Evolutionary conservation across 1,140 invertebrate species (phyloP).

Genomic region (Papilio polyxenes): DNA sequence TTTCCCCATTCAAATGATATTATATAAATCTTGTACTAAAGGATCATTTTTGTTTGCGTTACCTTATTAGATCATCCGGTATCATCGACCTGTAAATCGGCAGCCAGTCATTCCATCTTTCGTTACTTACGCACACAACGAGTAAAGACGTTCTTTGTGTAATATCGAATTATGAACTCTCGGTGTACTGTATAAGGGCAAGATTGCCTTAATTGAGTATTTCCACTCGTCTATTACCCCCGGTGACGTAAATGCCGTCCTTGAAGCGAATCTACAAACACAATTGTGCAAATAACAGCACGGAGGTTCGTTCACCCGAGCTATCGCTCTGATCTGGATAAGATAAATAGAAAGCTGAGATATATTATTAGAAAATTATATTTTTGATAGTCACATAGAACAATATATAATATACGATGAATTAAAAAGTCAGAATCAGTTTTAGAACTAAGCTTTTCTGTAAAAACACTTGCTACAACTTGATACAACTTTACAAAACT

Average conservation of each 20-base stretch:
- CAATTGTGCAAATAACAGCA: slow-evolving; percentile 67
- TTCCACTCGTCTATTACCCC: slow-evolving; percentile 50
- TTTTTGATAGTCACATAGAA: neutral
- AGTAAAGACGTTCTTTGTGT: slow-evolving; percentile 25
- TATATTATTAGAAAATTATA: slow-evolving; percentile 19
- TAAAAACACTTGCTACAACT: too few species aligned
- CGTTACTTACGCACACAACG: slow-evolving; percentile 3
- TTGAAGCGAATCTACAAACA: slow-evolving; percentile 68
- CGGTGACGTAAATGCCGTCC: slow-evolving; percentile 69
- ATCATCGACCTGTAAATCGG: slow-evolving; percentile 50
- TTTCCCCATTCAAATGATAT: neutral
- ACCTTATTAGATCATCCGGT: slow-evolving; percentile 41
- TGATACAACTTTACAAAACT: too few species aligned
- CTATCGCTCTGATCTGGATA: slow-evolving; percentile 36
- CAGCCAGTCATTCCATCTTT: slow-evolving; percentile 27
- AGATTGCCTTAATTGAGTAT: slow-evolving; percentile 43
- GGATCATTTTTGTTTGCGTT: slow-evolving; percentile 8
- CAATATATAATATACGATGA: neutral
- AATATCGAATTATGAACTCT: slow-evolving; percentile 40
- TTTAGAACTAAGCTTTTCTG: neutral
- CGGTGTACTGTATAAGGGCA: slow-evolving; percentile 44
- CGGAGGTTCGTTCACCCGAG: slow-evolving; percentile 63
- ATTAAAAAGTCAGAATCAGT: neutral
- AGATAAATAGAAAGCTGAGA: slow-evolving; percentile 37
- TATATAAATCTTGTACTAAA: slow-evolving; percentile 31